Percentiles rank a stretch among this genome's conserved stretches.
Evolutionary conservation across 2,888 invertebrate species (phyloP).

Genomic region (Megastigmus dorsalis): DNA sequence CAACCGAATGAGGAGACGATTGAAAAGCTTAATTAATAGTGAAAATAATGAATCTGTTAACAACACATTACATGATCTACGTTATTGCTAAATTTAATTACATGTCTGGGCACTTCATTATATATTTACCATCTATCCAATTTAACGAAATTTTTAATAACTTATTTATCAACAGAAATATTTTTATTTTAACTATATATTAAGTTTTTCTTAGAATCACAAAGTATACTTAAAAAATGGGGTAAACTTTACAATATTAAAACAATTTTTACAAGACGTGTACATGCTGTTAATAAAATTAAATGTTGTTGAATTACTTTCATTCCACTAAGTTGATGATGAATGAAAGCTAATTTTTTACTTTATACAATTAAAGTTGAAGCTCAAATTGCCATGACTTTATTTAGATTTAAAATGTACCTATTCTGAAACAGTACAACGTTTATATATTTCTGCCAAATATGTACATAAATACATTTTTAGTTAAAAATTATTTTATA

Average conservation of each 20-base stretch:
- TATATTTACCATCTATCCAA: constrained; percentile 28
- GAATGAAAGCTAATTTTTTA: constrained; percentile 19
- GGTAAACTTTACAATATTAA: constrained; percentile 33
- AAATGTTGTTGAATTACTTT: constrained; percentile 30
- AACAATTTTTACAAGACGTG: constrained; percentile 13
- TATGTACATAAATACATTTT: not conserved
- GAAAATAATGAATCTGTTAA: constrained; percentile 40
- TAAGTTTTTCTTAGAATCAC: constrained; percentile 17
- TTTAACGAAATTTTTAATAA: constrained; percentile 38
- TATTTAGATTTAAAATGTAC: not conserved
- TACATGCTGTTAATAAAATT: not conserved
- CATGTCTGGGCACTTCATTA: constrained; percentile 19
- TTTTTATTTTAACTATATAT: constrained; percentile 19
- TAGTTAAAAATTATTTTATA: constrained; percentile 1
- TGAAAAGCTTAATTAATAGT: constrained; percentile 46
- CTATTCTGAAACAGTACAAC: not conserved
- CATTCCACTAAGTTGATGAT: constrained; percentile 1
- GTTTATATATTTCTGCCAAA: not conserved
- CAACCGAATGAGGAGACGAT: constrained; percentile 71
- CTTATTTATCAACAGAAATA: constrained; percentile 6
- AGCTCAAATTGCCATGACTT: constrained; percentile 38
- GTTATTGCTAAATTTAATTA: constrained; percentile 40
- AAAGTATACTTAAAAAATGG: constrained; percentile 15
- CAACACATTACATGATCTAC: constrained; percentile 19
- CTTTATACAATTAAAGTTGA: constrained; percentile 18